Evolutionary conservation across 2,888 invertebrate species (phyloP).

Genomic region (Pediacus dermestoides): DNA sequence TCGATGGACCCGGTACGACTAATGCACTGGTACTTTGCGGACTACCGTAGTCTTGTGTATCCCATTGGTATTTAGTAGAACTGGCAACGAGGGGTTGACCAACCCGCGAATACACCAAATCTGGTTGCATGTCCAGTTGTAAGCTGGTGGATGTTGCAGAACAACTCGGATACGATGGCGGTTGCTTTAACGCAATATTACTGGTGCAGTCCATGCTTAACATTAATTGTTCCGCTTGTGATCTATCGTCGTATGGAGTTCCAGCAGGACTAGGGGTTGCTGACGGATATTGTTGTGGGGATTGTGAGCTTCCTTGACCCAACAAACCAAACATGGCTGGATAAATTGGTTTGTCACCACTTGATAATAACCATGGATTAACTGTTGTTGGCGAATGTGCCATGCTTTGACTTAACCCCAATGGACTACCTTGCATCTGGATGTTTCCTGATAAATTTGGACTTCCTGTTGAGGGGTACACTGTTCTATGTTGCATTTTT

Average conservation of each 20-base stretch:
- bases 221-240: slow-evolving; percentile 59
- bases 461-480: slow-evolving; percentile 67
- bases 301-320: slow-evolving; percentile 53
- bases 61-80: slow-evolving; percentile 67
- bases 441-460: slow-evolving; percentile 51
- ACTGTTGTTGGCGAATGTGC: slow-evolving; percentile 58
- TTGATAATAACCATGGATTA: slow-evolving; percentile 71
- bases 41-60: slow-evolving; percentile 55
- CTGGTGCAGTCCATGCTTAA: slow-evolving; percentile 59
- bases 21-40: slow-evolving; percentile 51
- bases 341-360: slow-evolving; percentile 63
- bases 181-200: slow-evolving; percentile 58
- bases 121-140: slow-evolving; percentile 55
- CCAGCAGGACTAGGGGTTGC: slow-evolving; percentile 54
- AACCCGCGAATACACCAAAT: slow-evolving; percentile 55
- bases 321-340: slow-evolving; percentile 63
- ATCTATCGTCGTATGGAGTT: slow-evolving; percentile 65
- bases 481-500: slow-evolving; percentile 50
- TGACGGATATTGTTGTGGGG: slow-evolving; percentile 56
- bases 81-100: slow-evolving; percentile 51
- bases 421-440: slow-evolving; percentile 46
- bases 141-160: slow-evolving; percentile 44
- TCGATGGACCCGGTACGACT: slow-evolving; percentile 58
- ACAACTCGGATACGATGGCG: slow-evolving; percentile 61
- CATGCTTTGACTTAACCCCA: slow-evolving; percentile 48